Evolutionary conservation across 2,113 vertebrate species (phyloP).

Genomic region (Bombycilla garrulus): DNA sequence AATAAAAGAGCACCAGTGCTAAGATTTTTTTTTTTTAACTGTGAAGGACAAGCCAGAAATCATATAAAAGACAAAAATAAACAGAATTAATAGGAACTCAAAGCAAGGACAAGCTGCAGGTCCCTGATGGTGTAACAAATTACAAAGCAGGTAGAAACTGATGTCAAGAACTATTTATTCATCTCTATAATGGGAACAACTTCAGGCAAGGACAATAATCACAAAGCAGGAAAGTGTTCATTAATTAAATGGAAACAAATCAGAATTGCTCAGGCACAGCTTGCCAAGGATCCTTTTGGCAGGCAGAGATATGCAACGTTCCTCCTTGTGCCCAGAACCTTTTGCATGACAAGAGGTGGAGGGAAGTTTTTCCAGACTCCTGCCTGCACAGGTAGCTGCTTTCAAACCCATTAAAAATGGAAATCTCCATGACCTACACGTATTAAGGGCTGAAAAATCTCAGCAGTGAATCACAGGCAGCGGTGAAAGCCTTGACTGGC

Average conservation of each 20-base stretch:
- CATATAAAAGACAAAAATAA: not conserved
- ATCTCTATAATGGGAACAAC: constrained; percentile 35
- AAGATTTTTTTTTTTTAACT: not conserved
- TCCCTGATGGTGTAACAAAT: constrained; percentile 15
- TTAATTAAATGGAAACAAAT: constrained; percentile 52
- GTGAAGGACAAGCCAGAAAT: not conserved
- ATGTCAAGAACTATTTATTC: constrained; percentile 35
- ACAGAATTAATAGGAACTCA: not conserved
- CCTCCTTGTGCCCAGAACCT: not conserved
- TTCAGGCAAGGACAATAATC: constrained; percentile 48
- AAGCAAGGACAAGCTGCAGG: constrained; percentile 15
- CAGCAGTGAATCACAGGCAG: accelerated
- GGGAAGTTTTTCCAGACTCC: not conserved
- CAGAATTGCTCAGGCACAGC: not conserved
- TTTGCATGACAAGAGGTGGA: not conserved
- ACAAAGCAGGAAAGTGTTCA: constrained; percentile 21
- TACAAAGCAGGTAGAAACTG: constrained; percentile 3
- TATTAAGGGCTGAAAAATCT: not conserved
- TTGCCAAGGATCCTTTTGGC: constrained; percentile 42
- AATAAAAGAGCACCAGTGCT: not conserved
- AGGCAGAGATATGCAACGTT: not conserved
- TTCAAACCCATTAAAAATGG: not conserved
- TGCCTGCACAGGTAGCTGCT: not conserved
- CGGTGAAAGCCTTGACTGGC: not conserved
- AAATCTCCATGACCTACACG: not conserved